Base-by-base conservation (phyloP, 2,888 invertebrate species). In the Baccha elongata region DNA sequence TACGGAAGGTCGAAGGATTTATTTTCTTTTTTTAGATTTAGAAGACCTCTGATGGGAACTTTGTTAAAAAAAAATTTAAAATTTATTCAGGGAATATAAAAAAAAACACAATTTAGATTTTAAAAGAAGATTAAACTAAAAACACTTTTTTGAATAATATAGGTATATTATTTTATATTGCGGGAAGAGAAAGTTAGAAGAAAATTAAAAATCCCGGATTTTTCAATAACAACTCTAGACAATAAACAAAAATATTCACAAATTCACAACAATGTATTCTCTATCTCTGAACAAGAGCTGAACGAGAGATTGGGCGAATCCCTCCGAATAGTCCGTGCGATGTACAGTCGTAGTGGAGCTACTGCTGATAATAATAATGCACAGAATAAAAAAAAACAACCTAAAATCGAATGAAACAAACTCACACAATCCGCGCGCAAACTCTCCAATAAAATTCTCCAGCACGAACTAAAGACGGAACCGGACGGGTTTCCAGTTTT, bases 361-460 rank as follows among this genome's bases (percentile, higher is more conserved):
- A 29, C 60, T 60, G 44, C 60, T 60, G 60, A 44, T 60, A 60
- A 60, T 44, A 60, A 60, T 44, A 58, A 23, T 58, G 19, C 53
- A 53, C 3, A 35, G n/a, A n/a, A 40, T 15, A 44, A 11, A 15
- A 11, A 26, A 60, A 29, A 44, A 44, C 44, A 50, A 26, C 23
- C 32, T 17, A 5, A n/a, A 53, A 60, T 44, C 29, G 8, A 44
- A 60, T 29, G 29, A 44, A 29, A 37, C 15, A 17, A 17, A 44
- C 4, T 71, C 32, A 65, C 35, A 65, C 52, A 67, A 71, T 48
- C 60, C 71, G 62, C 78, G 71, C 74, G 74, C 76, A 69, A 80
- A 85, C 85, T 80, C 84, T 84, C 76, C 81, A 74, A 68, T 64
- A 58, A 78, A 81, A 84, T 78, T 78, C 76, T 72, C 76, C 81